Evolutionary conservation across 2,888 invertebrate species (phyloP), one percentile per base, ranked within the genome.

Genomic region (Zele albiditarsus): DNA sequence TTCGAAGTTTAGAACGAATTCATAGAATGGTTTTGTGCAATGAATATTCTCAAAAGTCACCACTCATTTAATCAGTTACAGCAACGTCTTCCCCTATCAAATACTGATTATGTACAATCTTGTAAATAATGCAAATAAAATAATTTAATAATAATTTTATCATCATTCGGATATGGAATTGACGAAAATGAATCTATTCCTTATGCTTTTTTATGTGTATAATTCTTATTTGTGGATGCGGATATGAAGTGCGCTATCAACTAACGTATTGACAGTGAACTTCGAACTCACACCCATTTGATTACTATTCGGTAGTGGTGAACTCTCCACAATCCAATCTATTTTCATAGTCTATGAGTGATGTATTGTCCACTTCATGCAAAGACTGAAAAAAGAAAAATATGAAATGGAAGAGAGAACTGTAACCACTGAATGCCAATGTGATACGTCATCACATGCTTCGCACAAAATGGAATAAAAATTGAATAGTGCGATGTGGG

Each of bases 401-500:
- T 53, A 53, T 53, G 5, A 53, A 23, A 23, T 2, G 14, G n/a
- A 46, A 46, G 46, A n/a, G 4, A 20, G 6, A 23, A 53, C 5
- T 20, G 8, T 53, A 53, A 53, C 20, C 53, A 20, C 4, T 8
- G 8, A 8, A 53, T 53, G 20, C 20, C n/a, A 53, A 53, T 23
- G n/a, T 27, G 27, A 62, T 31, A 28, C 63, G 31, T 63, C 63
- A 31, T 38, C 33, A 20, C 23, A 20, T 10, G n/a, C 6, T 38
- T 49, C 31, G 10, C 12, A 49, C 49, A 28, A 31, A 46, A 25
- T 0, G 27, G 53, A 67, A 16, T 10, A 62, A 38, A 53, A 25
- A 57, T 53, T 53, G 31, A 57, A 6, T 16, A 1, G 68, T 23
- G 31, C 58, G 66, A 75, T 62, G 16, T 66, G 62, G n/a, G 46